A percentile compares a stretch with the other conserved stretches of the same genome.
phyloP scores from a whole-genome alignment of 1,140 invertebrate species.

The Megalonaias nervosa region DNA sequence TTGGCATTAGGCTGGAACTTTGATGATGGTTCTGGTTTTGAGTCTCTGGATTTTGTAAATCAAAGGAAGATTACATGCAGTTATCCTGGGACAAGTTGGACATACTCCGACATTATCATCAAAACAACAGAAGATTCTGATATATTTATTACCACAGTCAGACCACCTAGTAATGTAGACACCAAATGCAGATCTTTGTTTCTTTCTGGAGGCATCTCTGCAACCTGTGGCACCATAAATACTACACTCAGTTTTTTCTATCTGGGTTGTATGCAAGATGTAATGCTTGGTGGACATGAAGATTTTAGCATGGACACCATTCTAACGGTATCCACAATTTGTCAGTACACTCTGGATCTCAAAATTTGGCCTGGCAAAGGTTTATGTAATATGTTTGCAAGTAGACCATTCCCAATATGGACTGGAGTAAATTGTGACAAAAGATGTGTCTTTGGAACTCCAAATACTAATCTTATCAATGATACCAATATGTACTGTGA shows the following conservation, averaged over 20 bases:
- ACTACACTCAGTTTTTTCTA: no score
- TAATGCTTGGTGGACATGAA: no score
- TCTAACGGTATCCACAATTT: no score
- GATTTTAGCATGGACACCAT: no score
- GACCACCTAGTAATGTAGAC: no score
- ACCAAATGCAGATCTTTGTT: no score
- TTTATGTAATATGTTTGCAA: conserved; percentile 24
- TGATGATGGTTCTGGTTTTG: conserved; percentile 25
- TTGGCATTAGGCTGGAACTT: conserved; percentile 19
- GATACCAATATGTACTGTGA: background rate
- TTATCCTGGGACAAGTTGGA: no score
- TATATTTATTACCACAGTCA: background rate
- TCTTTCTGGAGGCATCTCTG: no score
- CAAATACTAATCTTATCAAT: background rate
- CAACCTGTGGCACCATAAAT: no score
- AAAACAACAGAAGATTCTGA: background rate
- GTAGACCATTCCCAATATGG: background rate
- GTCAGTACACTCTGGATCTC: no score
- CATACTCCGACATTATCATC: no score
- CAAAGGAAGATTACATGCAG: background rate
- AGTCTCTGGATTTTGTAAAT: conserved; percentile 21
- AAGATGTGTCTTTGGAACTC: conserved; percentile 20
- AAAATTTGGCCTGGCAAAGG: conserved; percentile 1
- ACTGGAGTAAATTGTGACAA: conserved; percentile 21
- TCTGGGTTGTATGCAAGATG: no score